Base-by-base conservation (phyloP, 2,888 invertebrate species). In the Lottia gigantea region DNA sequence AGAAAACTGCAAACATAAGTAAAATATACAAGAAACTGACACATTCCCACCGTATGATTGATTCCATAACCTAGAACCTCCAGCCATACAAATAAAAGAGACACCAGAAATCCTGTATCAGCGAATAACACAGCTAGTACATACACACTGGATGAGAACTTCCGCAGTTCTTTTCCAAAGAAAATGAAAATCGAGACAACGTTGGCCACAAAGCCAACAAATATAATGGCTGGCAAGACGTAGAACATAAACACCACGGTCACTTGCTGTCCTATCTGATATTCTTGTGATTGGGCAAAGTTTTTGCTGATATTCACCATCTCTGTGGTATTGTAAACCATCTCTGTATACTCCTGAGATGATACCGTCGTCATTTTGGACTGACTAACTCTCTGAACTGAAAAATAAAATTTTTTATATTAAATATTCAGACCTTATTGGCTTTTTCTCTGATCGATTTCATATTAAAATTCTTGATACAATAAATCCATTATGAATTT, bases 181-280 rank as follows among this genome's bases (percentile, higher is more conserved):
- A 82, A 79, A 19, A 79, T 74, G 45, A 70, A 73, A 15, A 78
- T 75, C 3, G 81, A 81, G 16, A 74, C 61, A 12, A 74, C 61
- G 63, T 82, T 82, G n/a, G 80, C 82, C 11, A 79, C 49, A 2
- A 82, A 67, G 2, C 82, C 82, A 12, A 76, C 63, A 19, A 75
- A 71, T 0, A 78, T 76, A 14, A 81, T 77, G 4, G 76, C 45
- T 0, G 80, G 82, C 3, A 78, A 61, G 1, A 81, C 64, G 45
- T 78, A 79, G 23, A 47, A 68, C 66, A 76, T 74, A 11, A 80
- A 63, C 15, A 78, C 67, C 23, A 26, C 47, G 23, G 63, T 63
- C 19, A 49, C 19, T 49, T 49, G 49, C 8, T 49, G 12, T 19
- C 49, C 19, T 49, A 49, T 49, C 16, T 49, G 49, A 19, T 49